phyloP scores from a whole-genome alignment of 1,140 invertebrate genomes.

The Brachionus koreanus region DNA sequence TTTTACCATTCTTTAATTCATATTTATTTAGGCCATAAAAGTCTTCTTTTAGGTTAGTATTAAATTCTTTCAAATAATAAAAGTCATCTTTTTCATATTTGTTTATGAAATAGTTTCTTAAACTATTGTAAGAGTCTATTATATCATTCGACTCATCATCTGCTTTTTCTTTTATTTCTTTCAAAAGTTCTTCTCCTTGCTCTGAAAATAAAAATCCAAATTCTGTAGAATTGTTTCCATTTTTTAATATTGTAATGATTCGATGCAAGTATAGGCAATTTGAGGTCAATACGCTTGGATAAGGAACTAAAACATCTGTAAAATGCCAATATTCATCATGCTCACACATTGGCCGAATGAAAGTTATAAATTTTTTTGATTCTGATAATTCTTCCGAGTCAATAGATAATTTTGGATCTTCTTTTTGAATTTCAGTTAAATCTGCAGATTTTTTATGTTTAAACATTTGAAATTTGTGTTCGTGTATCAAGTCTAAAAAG shows the following conservation, averaged over 20 bases:
- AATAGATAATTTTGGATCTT: neutral
- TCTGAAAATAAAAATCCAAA: neutral
- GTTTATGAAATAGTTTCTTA: neutral
- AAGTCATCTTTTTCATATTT: neutral
- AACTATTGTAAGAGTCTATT: neutral
- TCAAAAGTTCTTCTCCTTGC: neutral
- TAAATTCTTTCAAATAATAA: neutral
- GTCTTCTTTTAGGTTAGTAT: neutral
- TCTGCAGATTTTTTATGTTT: neutral
- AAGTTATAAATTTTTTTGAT: neutral
- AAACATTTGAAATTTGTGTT: neutral
- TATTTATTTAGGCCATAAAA: conserved; percentile 45
- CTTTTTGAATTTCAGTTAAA: neutral
- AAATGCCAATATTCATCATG: conserved; percentile 49
- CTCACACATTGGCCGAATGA: conserved; percentile 50
- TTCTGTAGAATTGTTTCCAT: neutral
- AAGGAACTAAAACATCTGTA: neutral
- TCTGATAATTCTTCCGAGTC: neutral
- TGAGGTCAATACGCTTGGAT: neutral
- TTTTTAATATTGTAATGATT: conserved; percentile 24
- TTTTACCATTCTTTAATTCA: conserved; percentile 53
- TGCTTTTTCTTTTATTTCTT: conserved; percentile 10
- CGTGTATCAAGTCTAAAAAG: neutral
- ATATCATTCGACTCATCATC: neutral
- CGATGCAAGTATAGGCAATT: conserved; percentile 5